Conservation (phyloP, 2,113 vertebrate genomes). For the Thamnophis sirtalis region DNA sequence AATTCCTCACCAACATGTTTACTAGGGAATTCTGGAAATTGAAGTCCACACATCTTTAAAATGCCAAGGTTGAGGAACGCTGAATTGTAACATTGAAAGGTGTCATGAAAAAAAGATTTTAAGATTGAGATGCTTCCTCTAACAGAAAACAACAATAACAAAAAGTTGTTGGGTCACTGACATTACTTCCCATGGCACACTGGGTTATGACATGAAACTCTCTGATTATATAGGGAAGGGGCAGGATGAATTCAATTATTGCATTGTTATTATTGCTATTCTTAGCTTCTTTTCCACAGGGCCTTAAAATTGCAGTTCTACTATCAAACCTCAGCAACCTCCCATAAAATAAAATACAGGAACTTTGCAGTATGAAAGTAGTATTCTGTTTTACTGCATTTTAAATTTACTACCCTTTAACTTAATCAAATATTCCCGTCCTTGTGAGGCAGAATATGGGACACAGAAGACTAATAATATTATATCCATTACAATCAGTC, state of each 20-base stretch:
- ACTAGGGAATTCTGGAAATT: neutral
- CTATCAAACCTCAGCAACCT: neutral
- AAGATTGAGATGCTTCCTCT: neutral
- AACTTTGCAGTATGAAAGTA: neutral
- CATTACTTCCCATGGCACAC: neutral
- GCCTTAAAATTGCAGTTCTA: constrained; percentile 1
- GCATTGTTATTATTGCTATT: neutral
- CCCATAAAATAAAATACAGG: neutral
- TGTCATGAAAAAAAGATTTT: neutral
- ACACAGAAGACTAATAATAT: constrained; percentile 10
- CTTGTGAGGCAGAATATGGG: neutral
- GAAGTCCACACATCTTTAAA: neutral
- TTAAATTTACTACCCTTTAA: constrained; percentile 19
- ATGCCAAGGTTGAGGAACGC: neutral
- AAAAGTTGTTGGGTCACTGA: neutral
- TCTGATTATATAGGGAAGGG: neutral
- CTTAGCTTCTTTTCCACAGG: neutral
- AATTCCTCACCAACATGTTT: neutral
- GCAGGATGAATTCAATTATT: accelerated
- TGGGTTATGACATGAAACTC: neutral
- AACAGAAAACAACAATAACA: neutral
- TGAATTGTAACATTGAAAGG: neutral
- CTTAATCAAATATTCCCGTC: neutral
- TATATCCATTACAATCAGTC: neutral
- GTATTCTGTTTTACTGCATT: neutral